Conservation (phyloP, 2,888 invertebrate species). For the Saturnia pavonia region DNA sequence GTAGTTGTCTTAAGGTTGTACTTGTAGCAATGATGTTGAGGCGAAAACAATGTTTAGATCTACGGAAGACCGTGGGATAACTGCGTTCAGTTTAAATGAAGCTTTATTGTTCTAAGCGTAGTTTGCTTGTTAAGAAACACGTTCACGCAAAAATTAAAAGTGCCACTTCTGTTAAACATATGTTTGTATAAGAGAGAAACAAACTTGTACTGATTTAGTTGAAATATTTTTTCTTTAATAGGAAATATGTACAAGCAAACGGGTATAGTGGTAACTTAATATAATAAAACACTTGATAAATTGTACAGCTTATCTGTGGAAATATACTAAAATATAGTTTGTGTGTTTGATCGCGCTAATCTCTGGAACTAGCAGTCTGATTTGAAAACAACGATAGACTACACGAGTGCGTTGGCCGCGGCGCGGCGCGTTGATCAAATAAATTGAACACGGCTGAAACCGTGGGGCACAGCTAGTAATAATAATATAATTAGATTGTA, state of each 20-base stretch:
- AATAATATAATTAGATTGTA: too few relatives aligned
- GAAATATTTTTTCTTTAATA: not conserved
- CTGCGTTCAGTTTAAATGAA: not conserved
- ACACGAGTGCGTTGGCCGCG: too few relatives aligned
- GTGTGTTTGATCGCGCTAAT: too few relatives aligned
- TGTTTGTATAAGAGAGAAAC: not conserved
- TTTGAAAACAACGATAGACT: too few relatives aligned
- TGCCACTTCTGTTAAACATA: not conserved
- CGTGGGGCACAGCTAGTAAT: too few relatives aligned
- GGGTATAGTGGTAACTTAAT: too few relatives aligned
- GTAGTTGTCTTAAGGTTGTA: not conserved
- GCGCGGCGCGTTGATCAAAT: too few relatives aligned
- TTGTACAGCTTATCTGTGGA: not conserved
- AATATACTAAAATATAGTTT: too few relatives aligned
- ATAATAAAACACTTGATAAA: not conserved
- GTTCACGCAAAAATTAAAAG: not conserved
- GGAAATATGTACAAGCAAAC: not conserved
- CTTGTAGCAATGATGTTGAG: not conserved
- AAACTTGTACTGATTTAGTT: not conserved
- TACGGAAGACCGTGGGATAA: not conserved
- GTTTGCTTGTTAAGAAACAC: not conserved
- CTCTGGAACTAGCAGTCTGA: too few relatives aligned
- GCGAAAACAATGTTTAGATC: too few relatives aligned
- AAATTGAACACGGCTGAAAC: too few relatives aligned
- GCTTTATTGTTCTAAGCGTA: not conserved